Evolutionary conservation across 2,113 vertebrate species (phyloP).

Genomic region (Phyllostomus hastatus): DNA sequence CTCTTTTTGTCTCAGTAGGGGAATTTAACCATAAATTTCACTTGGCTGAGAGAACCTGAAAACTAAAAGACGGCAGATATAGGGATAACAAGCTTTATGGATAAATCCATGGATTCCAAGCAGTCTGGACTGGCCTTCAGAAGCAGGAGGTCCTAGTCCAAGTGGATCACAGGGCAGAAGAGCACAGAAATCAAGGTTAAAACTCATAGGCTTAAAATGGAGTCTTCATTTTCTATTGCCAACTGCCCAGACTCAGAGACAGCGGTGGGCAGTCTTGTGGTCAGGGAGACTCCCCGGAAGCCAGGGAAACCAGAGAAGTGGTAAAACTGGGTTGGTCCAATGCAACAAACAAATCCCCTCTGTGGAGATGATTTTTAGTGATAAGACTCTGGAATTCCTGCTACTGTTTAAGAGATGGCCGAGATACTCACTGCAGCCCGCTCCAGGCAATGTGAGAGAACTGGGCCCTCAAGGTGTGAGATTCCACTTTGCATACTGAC

Average conservation of each 20-base stretch:
- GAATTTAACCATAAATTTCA: not conserved
- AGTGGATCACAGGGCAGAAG: not conserved
- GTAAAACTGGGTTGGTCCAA: not conserved
- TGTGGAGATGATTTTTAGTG: not conserved
- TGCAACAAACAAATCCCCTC: not conserved
- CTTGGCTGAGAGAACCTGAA: not conserved
- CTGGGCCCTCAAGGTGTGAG: not conserved
- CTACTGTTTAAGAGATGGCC: not conserved
- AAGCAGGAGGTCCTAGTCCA: not conserved
- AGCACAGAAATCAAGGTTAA: not conserved
- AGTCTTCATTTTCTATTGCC: not conserved
- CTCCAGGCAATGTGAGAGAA: not conserved
- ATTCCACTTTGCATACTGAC: not conserved
- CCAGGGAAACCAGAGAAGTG: not conserved
- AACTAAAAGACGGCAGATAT: not conserved
- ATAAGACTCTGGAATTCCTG: not conserved
- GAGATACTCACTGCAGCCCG: not conserved
- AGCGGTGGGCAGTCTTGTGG: not conserved
- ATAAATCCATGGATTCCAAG: not conserved
- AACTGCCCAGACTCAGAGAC: not conserved
- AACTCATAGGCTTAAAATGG: not conserved
- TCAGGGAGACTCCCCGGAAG: not conserved
- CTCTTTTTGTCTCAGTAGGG: slow-evolving; percentile 18
- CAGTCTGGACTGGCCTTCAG: not conserved
- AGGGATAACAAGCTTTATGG: not conserved